Conservation (phyloP, 1,140 invertebrate genomes). For the Atta texana region DNA sequence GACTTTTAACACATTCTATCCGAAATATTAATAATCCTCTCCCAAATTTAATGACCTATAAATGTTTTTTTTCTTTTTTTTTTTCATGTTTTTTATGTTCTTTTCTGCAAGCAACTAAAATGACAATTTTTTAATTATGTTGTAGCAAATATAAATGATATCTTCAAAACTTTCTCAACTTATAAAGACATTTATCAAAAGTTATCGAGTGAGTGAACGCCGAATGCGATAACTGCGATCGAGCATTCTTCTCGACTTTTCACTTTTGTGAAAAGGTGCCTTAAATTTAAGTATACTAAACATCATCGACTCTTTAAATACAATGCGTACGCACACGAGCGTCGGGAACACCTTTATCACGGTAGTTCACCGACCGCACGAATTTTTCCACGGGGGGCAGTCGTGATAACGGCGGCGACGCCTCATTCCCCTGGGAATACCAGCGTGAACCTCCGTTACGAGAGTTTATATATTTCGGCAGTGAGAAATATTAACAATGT, state of each 20-base stretch:
- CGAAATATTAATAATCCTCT: too few species aligned
- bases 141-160: too few species aligned
- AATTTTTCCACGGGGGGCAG: slow-evolving; percentile 54
- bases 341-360: slow-evolving; percentile 65
- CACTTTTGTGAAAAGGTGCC: neutral
- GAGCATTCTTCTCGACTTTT: neutral
- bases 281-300: slow-evolving; percentile 11
- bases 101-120: too few species aligned
- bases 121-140: too few species aligned
- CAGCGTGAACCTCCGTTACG: neutral
- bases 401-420: slow-evolving; percentile 58
- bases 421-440: neutral
- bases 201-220: neutral
- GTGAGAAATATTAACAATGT: slow-evolving; percentile 65
- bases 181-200: neutral
- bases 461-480: slow-evolving; percentile 8
- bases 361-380: slow-evolving; percentile 47
- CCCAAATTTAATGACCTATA: too few species aligned
- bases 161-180: neutral
- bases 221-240: neutral
- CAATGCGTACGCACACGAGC: slow-evolving; percentile 37
- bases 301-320: slow-evolving; percentile 38
- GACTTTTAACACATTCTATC: too few species aligned
- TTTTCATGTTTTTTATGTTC: too few species aligned
- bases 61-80: too few species aligned